Evolutionary conservation across 2,113 vertebrate species (phyloP).

Genomic region (Nestor notabilis): DNA sequence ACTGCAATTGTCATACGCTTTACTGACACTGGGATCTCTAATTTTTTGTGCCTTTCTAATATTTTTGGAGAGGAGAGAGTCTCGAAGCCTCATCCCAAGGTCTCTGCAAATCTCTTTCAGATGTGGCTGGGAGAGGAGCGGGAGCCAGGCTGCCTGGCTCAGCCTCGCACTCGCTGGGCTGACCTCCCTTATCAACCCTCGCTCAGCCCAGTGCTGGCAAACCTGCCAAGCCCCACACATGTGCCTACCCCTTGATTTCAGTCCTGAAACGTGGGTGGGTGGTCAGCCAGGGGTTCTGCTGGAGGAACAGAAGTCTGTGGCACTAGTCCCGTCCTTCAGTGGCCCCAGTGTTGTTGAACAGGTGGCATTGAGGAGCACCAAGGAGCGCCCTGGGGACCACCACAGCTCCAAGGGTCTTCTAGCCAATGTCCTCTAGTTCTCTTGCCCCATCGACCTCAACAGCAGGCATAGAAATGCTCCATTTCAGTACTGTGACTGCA

Average conservation of each 20-base stretch:
- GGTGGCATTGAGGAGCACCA: neutral
- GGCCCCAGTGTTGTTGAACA: accelerated
- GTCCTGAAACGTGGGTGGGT: accelerated
- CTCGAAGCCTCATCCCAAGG: neutral
- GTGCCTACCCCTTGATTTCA: neutral
- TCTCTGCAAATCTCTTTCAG: neutral
- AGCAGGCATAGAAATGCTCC: neutral
- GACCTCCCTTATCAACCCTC: neutral
- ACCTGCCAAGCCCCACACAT: accelerated
- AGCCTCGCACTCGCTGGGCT: neutral
- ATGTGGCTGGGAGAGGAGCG: neutral
- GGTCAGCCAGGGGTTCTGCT: neutral
- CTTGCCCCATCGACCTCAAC: accelerated
- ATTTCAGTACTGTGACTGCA: accelerated
- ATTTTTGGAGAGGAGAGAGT: neutral
- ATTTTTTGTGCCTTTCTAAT: neutral
- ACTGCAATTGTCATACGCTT: neutral
- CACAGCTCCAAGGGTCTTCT: neutral
- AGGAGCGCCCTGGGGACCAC: neutral
- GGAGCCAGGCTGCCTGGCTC: neutral
- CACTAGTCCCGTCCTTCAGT: accelerated
- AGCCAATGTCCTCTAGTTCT: neutral
- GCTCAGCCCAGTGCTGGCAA: neutral
- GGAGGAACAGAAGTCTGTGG: accelerated
- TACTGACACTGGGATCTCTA: neutral